Evolutionary conservation across 2,888 invertebrate species (phyloP).

Genomic region (Agriopis leucophaearia): DNA sequence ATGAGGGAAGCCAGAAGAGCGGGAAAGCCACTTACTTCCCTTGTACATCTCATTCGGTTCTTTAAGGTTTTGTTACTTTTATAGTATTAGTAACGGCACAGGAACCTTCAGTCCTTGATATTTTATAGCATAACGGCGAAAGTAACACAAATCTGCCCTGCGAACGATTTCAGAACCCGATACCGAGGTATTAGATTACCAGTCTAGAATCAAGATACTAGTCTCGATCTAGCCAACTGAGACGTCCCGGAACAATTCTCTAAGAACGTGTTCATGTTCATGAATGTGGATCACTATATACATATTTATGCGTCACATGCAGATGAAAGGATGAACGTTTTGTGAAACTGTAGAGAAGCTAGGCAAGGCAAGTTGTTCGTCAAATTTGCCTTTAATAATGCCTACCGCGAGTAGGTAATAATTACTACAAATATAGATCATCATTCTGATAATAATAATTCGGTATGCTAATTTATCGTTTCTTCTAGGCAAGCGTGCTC

Average conservation of each 20-base stretch:
- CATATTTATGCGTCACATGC: neutral
- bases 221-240: conserved; percentile 28
- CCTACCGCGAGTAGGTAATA: too few relatives aligned
- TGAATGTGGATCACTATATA: conserved; percentile 1
- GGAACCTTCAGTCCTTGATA: conserved; percentile 44
- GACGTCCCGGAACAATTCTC: conserved; percentile 47
- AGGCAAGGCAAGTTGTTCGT: too few relatives aligned
- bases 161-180: conserved; percentile 45
- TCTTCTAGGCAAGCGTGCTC: too few relatives aligned
- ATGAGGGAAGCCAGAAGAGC: neutral
- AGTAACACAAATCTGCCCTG: conserved; percentile 42
- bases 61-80: neutral
- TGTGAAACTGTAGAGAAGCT: neutral
- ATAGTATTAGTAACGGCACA: conserved; percentile 33
- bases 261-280: conserved; percentile 27
- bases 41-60: neutral
- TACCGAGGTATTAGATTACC: conserved; percentile 34
- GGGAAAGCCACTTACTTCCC: too few relatives aligned
- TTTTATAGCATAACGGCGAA: conserved; percentile 46
- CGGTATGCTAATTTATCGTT: too few relatives aligned
- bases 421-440: too few relatives aligned
- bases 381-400: too few relatives aligned
- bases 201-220: conserved; percentile 25
- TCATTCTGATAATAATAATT: too few relatives aligned
- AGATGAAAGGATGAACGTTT: too few relatives aligned